Evolutionary conservation across 2,888 invertebrate species (phyloP).

Genomic region (Acanthacorydalis orientalis): DNA sequence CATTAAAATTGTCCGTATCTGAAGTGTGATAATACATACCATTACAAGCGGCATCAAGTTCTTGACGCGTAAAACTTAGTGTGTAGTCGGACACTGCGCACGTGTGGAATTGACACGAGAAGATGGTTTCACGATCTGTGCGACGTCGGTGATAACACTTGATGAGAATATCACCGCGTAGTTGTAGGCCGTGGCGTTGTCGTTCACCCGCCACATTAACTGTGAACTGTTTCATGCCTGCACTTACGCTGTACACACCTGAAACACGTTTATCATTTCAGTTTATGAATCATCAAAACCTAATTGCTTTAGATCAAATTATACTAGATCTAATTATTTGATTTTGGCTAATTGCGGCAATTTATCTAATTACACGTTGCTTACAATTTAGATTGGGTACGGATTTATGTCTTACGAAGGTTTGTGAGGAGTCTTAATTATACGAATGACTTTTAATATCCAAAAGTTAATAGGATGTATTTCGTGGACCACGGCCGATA

Average conservation of each 20-base stretch:
- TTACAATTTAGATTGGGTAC: no score
- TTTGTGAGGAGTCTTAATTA: no score
- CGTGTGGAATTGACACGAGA: conserved; percentile 86
- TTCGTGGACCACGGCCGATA: no score
- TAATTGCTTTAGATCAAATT: no score
- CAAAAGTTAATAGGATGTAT: no score
- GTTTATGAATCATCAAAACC: not conserved
- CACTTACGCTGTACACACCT: conserved; percentile 53
- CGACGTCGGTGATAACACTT: conserved; percentile 67
- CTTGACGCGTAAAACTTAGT: conserved; percentile 68
- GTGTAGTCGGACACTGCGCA: conserved; percentile 78
- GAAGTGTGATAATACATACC: conserved; percentile 30
- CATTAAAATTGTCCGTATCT: no score
- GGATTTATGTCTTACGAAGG: no score
- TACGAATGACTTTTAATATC: no score
- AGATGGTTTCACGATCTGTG: conserved; percentile 48
- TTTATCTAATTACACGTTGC: no score
- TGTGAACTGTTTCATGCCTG: conserved; percentile 47
- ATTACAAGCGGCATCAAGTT: conserved; percentile 70
- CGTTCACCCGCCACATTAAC: conserved; percentile 50
- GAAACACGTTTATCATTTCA: conserved; percentile 11
- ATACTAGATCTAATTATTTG: no score
- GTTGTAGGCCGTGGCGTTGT: conserved; percentile 41
- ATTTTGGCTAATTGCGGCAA: no score
- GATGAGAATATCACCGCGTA: conserved; percentile 79